These are phyloP conservation scores for Bubo bubo DNA, from an alignment of 2,113 vertebrate genomes.

Conservation along the genomic window DNA sequence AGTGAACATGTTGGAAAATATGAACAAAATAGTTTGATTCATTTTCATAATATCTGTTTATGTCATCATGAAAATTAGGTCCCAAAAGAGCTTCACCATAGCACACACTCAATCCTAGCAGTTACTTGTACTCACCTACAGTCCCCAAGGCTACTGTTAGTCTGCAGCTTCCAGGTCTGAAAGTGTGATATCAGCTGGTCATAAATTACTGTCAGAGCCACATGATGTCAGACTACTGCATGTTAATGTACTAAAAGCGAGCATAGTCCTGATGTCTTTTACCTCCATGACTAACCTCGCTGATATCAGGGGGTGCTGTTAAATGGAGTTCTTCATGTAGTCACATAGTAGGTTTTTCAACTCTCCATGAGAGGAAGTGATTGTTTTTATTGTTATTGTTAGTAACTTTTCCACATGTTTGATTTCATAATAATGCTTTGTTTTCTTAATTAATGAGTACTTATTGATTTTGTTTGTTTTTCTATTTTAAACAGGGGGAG, in stretches of 20 bases:
- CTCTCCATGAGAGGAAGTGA: neutral
- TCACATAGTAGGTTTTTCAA: neutral
- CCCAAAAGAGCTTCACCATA: neutral
- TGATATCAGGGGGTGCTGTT: neutral
- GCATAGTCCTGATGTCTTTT: neutral
- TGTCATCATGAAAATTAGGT: neutral
- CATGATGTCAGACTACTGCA: neutral
- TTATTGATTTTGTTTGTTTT: constrained; percentile 82
- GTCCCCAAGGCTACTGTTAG: neutral
- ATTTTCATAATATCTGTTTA: neutral
- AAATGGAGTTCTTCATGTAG: neutral
- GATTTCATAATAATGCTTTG: constrained; percentile 75
- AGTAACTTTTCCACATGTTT: constrained; percentile 72
- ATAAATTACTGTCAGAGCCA: neutral
- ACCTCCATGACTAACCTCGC: neutral
- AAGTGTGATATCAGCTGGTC: neutral
- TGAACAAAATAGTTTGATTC: neutral
- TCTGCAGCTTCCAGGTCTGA: neutral
- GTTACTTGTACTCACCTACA: neutral
- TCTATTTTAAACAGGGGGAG: constrained; percentile 84
- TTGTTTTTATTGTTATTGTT: constrained; percentile 65
- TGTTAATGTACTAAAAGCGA: neutral
- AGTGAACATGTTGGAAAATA: neutral
- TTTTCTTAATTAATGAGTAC: constrained; percentile 83
- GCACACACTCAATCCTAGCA: neutral